Conservation (phyloP, 2,888 invertebrate genomes). For the Chaetogeoica ovagalla region DNA sequence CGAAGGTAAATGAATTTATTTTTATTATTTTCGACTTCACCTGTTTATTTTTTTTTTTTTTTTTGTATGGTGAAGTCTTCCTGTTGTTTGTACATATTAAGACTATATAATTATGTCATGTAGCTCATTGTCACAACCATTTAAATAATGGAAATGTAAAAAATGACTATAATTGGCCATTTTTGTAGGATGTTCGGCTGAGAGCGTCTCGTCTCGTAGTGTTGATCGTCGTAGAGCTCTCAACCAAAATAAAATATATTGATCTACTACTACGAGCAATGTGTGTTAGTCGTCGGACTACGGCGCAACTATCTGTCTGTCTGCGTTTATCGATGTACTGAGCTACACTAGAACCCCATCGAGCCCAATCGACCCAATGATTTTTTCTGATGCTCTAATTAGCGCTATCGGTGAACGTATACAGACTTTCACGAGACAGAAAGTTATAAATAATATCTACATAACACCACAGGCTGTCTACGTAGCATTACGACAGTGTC, state of each 20-base stretch:
- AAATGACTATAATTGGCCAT: constrained; percentile 54
- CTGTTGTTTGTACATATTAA: not conserved
- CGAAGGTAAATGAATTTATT: constrained; percentile 56
- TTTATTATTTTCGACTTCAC: constrained; percentile 43
- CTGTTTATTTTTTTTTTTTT: not conserved
- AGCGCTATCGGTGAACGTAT: constrained; percentile 48
- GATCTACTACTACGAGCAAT: constrained; percentile 48
- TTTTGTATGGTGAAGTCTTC: constrained; percentile 25
- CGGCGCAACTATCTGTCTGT: constrained; percentile 49
- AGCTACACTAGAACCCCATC: constrained; percentile 52
- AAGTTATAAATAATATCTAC: constrained; percentile 47
- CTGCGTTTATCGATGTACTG: constrained; percentile 48
- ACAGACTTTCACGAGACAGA: constrained; percentile 42
- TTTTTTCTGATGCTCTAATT: constrained; percentile 51
- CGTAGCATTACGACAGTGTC: constrained; percentile 46
- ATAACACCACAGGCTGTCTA: constrained; percentile 47
- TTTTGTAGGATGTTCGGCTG: constrained; percentile 57
- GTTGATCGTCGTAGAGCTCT: constrained; percentile 54
- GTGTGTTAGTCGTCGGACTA: constrained; percentile 51
- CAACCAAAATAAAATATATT: constrained; percentile 53
- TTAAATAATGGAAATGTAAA: constrained; percentile 31
- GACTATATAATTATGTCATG: constrained; percentile 27
- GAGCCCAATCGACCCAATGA: constrained; percentile 43
- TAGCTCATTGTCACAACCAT: constrained; percentile 44
- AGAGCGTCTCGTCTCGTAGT: constrained; percentile 55